Base-by-base conservation (phyloP, 2,888 invertebrate genomes). In the Diplolepis rosae region DNA sequence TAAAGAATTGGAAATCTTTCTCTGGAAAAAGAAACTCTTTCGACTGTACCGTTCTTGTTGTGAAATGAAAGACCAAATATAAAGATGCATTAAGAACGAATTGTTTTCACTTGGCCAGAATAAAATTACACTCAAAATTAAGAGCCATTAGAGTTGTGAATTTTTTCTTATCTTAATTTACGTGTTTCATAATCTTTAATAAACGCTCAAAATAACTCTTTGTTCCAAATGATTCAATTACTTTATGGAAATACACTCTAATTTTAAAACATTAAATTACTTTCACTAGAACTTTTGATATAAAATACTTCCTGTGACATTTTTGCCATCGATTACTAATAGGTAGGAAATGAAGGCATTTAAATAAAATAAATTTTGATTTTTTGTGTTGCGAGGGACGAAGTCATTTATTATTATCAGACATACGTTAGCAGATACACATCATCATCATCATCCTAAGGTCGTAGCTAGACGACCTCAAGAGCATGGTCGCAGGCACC, bases 401-500 rank as follows among this genome's bases (percentile, higher is more conserved):
- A 70, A 76, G 70, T 67, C 39, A 66, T 56, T 50, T 68, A 22
- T 72, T 66, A 71, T 70, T 81, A 82, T 82, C 79, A 24, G 68
- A 13, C 22, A 70, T 54, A 70, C 61, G 70, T 75, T 71, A 67
- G 68, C 72, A 65, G 71, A 78, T 79, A 80, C 72, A 73, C 72
- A 82, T 80, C 78, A 69, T 69, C 68, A 68, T 56, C 18, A 22
- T 50, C 50, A 48, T 48, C 50, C 65, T 77, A 76, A 82, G 82
- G 82, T 82, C 82, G 74, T 39, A 75, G 68, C 66, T 74, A 56
- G 73, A 51, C 75, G 81, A 77, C 80, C 80, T 45, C 73, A 27
- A 45, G 65, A 54, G 68, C 82, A 82, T 77, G 54, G 82, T 82
- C 82, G 82, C 83, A 82, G 82, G 67, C 76, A 56, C 75, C 35